These are phyloP conservation scores for Eurytoma adleriae DNA, from an alignment of 2,888 invertebrate genomes.

Conservation along the genomic window DNA sequence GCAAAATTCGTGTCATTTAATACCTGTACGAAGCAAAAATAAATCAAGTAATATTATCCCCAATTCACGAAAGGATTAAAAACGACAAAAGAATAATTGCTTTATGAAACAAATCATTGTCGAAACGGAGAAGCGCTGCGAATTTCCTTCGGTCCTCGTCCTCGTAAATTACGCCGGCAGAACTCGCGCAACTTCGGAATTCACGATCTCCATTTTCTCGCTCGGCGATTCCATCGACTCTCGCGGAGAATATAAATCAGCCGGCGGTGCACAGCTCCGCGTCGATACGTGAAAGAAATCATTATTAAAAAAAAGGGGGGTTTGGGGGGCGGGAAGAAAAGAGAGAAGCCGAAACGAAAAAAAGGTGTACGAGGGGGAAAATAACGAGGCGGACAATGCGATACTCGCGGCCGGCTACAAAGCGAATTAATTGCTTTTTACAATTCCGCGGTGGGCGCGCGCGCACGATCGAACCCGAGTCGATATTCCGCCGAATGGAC, in stretches of 20 bases:
- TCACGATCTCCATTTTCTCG: slow-evolving; percentile 39
- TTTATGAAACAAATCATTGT: background rate
- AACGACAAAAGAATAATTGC: no score
- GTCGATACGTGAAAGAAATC: background rate
- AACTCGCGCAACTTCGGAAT: slow-evolving; percentile 16
- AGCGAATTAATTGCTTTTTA: slow-evolving; percentile 51
- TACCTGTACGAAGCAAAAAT: no score
- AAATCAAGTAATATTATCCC: no score
- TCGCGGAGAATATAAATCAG: slow-evolving; percentile 19
- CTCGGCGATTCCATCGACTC: slow-evolving; percentile 7
- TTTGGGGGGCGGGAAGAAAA: background rate
- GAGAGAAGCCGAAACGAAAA: background rate
- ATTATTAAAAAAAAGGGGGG: background rate
- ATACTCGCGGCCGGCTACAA: background rate
- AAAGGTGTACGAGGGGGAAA: slow-evolving; percentile 1
- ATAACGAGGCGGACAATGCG: background rate
- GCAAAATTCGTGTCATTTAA: no score
- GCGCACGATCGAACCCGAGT: slow-evolving; percentile 8
- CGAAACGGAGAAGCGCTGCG: background rate
- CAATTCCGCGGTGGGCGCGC: background rate
- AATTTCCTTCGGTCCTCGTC: background rate
- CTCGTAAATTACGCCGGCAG: slow-evolving; percentile 36
- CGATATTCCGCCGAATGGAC: slow-evolving; percentile 26
- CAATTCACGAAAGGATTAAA: no score
- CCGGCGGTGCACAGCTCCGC: no score